A percentile compares a stretch with the other conserved stretches of the same genome.
Conservation (phyloP, 2,113 vertebrate genomes). For the Myiopsitta monachus region DNA sequence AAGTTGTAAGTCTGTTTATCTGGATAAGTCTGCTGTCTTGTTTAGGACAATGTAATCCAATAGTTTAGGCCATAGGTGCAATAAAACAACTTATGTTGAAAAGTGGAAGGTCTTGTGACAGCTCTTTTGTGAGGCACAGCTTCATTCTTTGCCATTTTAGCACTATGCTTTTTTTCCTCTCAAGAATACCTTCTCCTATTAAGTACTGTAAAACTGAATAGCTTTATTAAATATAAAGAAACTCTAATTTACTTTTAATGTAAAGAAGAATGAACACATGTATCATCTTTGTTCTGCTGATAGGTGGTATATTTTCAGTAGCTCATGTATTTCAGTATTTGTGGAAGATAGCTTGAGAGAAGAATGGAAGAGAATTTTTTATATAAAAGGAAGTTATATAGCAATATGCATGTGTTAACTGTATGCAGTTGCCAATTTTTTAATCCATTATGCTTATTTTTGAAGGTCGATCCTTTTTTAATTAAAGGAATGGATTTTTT, state of each 20-base stretch:
- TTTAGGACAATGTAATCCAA: not conserved
- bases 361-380: not conserved
- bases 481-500: not conserved
- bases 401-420: not conserved
- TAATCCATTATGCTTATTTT: not conserved
- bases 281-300: slow-evolving; percentile 22
- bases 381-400: not conserved
- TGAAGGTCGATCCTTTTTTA: not conserved
- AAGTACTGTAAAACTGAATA: not conserved
- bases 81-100: not conserved
- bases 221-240: not conserved
- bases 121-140: not conserved
- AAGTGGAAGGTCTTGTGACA: not conserved
- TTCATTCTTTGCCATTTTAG: not conserved
- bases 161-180: not conserved
- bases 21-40: not conserved
- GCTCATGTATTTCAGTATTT: not conserved
- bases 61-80: not conserved
- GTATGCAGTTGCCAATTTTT: not conserved
- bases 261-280: not conserved
- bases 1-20: not conserved
- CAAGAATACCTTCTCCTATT: not conserved
- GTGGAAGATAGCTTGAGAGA: slow-evolving; percentile 5
- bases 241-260: not conserved
- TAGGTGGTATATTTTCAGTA: not conserved